phyloP scores from a whole-genome alignment of 2,888 invertebrate genomes.

The Lomographa bimaculata region DNA sequence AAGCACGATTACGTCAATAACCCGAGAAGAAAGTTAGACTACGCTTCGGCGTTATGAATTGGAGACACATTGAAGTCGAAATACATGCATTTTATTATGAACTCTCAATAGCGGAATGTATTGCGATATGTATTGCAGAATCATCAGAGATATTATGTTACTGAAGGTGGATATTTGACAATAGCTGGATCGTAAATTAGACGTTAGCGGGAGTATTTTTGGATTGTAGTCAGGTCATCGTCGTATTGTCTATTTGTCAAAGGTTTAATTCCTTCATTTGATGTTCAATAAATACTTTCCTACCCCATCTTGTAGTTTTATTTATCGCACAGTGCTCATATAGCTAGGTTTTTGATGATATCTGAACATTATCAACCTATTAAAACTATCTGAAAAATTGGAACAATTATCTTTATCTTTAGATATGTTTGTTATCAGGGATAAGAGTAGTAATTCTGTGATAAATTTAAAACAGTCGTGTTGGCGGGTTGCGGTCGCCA shows the following conservation, averaged over 20 bases:
- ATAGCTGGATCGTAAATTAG: conserved; percentile 17
- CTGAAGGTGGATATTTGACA: conserved; percentile 14
- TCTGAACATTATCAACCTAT: conserved; percentile 46
- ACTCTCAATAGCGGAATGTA: conserved; percentile 9
- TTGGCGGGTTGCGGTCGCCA: conserved; percentile 58
- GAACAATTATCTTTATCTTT: conserved; percentile 56
- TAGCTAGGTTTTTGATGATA: conserved; percentile 11
- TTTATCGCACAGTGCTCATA: conserved; percentile 16
- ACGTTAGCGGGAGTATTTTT: conserved; percentile 41
- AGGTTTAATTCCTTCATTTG: conserved; percentile 57
- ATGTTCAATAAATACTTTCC: conserved; percentile 72
- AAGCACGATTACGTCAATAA: conserved; percentile 3
- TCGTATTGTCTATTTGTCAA: conserved; percentile 50
- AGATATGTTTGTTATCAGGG: conserved; percentile 61
- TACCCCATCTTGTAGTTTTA: conserved; percentile 38
- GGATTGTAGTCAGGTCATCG: conserved; percentile 50
- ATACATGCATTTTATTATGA: conserved; percentile 11
- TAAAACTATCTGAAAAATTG: conserved; percentile 49
- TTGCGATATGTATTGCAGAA: conserved; percentile 12
- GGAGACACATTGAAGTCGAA: conserved; percentile 12
- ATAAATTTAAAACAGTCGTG: conserved; percentile 59
- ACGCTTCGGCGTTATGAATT: conserved; percentile 18
- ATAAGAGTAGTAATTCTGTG: conserved; percentile 58
- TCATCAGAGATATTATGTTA: conserved; percentile 6
- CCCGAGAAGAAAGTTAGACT: conserved; percentile 11